Base-by-base conservation (phyloP, 2,113 vertebrate genomes). In the Strix aluco region DNA sequence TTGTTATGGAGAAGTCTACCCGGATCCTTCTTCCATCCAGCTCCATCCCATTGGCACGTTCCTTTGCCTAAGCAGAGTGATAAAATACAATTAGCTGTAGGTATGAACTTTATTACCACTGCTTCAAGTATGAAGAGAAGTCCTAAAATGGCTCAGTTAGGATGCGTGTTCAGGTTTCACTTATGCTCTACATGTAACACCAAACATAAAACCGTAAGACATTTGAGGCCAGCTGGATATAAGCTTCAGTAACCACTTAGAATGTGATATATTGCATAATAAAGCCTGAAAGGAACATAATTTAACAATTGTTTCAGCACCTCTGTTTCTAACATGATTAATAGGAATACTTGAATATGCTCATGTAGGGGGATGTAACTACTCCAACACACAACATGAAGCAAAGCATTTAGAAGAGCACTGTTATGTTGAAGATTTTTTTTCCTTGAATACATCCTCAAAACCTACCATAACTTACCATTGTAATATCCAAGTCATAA, bases 1-100 rank as follows among this genome's bases (percentile, higher is more conserved):
- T 99, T 25, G 99, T 99, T 95, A 99, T 99, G 65, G 99, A 99
- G 81, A 99, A 99, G 96, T 99, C 99, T 66, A 99, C 99, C 84
- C 99, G 97, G 88, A 99, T 99, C 74, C 99, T 98, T 36, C 99
- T 99, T 17, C 99, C 99, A 83, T 99, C 99, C 97, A 99, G 97
- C 92, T 99, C 99, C 99, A 99, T 99, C 91, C 99, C 99, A 94
- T 99, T 99, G 63, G 99, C 99, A 97, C 98, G 98, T 67, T 99
- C 99, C 96, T 99, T 99, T 59, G 99, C 99, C 99, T 99, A 63
- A 61, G 54, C 6, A 25, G 46, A 71, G 22, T 1, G 20, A 73
- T 2, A 58, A 44, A 90, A 90, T 15, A 75, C 13, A 59, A 21
- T 19, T 2, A 65, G 51, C 40, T 90, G 5, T 17, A 83, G 15